Evolutionary conservation across 1,140 invertebrate genomes (phyloP).

Genomic region (Pteromalus puparum): DNA sequence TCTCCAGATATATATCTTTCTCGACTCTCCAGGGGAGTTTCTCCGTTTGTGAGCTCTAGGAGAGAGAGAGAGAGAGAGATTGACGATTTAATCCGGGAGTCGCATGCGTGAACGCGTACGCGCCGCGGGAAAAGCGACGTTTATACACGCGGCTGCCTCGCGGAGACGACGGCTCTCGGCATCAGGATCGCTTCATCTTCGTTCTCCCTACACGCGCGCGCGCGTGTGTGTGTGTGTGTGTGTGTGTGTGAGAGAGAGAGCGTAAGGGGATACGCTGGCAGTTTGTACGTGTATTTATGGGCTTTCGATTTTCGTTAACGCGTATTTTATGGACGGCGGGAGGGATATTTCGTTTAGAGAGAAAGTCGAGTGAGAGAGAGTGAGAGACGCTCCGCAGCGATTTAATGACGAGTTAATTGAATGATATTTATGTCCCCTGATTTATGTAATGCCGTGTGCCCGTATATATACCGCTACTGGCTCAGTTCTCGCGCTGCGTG

Average conservation of each 20-base stretch:
- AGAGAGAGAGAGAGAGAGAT: slow-evolving; percentile 44
- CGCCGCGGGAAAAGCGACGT: slow-evolving; percentile 13
- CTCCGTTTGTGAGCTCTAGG: slow-evolving; percentile 8
- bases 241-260: neutral
- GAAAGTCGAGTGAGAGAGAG: slow-evolving; percentile 31
- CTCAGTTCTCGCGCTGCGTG: neutral
- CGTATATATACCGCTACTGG: neutral
- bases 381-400: neutral
- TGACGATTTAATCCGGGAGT: slow-evolving; percentile 56
- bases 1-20: slow-evolving; percentile 34
- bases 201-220: neutral
- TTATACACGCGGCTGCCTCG: neutral
- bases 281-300: slow-evolving; percentile 38
- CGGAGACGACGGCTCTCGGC: too few relatives aligned
- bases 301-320: slow-evolving; percentile 40
- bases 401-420: slow-evolving; percentile 51
- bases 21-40: slow-evolving; percentile 22
- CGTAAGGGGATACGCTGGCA: neutral
- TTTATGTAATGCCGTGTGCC: slow-evolving; percentile 15
- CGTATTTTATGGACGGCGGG: neutral
- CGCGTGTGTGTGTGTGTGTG: neutral
- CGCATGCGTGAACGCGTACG: slow-evolving; percentile 8
- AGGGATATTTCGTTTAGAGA: slow-evolving; percentile 15
- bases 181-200: slow-evolving; percentile 12
- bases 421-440: slow-evolving; percentile 31